These are phyloP conservation scores for Protosalanx chinensis DNA, from an alignment of 2,797 vertebrate species.

Conservation along the genomic window DNA sequence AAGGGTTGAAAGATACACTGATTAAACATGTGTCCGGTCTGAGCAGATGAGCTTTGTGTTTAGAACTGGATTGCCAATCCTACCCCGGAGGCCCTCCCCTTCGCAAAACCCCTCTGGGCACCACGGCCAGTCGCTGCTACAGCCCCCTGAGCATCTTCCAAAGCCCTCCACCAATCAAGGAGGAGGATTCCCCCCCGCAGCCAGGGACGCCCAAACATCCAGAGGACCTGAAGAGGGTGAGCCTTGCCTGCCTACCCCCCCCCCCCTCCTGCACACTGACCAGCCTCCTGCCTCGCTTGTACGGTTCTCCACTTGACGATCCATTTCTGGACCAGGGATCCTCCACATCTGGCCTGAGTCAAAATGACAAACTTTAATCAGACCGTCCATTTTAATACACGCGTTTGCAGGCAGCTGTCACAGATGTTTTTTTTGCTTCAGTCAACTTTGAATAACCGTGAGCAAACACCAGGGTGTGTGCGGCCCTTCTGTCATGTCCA, in stretches of 20 bases:
- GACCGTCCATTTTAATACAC: no score
- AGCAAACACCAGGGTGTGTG: no score
- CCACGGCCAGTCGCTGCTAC: conserved; percentile 65
- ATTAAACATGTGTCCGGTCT: neutral
- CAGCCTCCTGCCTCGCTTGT: neutral
- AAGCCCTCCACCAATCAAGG: conserved; percentile 77
- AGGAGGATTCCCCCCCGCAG: conserved; percentile 72
- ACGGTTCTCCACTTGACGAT: no score
- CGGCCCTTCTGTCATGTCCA: no score
- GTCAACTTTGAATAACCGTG: no score
- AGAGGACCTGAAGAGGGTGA: conserved; percentile 55
- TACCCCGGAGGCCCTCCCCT: conserved; percentile 61
- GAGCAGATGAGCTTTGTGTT: neutral
- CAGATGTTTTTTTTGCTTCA: no score
- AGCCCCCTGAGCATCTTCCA: conserved; percentile 76
- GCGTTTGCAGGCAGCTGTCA: no score
- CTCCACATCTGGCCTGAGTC: no score
- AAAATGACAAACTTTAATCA: no score
- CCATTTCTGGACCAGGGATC: no score
- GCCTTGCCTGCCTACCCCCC: neutral
- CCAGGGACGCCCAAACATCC: conserved; percentile 54
- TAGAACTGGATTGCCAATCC: conserved; percentile 79
- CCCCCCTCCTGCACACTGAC: neutral
- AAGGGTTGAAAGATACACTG: neutral
- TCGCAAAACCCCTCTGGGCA: conserved; percentile 73